Evolutionary conservation across 2,888 invertebrate species (phyloP).

Genomic region (Drosophila seclusa): DNA sequence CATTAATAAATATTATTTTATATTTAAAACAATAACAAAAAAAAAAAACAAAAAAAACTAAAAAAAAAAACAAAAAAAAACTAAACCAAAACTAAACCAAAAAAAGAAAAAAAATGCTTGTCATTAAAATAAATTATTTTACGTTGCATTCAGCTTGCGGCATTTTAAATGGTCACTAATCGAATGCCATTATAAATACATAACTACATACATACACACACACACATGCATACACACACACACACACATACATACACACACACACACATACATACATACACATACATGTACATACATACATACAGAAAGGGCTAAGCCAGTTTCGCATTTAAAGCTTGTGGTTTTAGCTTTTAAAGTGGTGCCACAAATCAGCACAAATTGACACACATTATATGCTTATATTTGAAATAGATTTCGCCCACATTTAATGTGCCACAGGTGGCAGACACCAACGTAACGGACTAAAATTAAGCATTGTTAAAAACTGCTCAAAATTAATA

Average conservation of each 20-base stretch:
- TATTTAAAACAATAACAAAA: neutral
- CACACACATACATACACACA: neutral
- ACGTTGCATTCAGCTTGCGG: neutral
- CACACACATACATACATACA: neutral
- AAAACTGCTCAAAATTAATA: neutral
- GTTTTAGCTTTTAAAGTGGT: neutral
- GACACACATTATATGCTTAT: neutral
- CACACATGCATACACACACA: neutral
- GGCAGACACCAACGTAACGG: neutral
- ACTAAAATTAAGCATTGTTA: too few relatives aligned
- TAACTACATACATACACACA: neutral
- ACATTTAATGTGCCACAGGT: neutral
- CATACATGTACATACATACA: neutral
- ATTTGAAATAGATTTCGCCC: neutral
- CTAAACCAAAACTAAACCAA: neutral
- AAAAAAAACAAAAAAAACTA: neutral
- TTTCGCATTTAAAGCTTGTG: neutral
- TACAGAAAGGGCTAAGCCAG: neutral
- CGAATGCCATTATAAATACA: neutral
- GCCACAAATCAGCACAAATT: neutral
- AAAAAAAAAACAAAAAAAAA: neutral
- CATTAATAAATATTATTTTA: neutral
- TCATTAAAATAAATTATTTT: neutral
- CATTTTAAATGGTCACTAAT: neutral
- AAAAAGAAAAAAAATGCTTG: neutral